These are phyloP conservation scores for Proteles cristata DNA, from an alignment of 2,113 vertebrate species.

Conservation along the genomic window DNA sequence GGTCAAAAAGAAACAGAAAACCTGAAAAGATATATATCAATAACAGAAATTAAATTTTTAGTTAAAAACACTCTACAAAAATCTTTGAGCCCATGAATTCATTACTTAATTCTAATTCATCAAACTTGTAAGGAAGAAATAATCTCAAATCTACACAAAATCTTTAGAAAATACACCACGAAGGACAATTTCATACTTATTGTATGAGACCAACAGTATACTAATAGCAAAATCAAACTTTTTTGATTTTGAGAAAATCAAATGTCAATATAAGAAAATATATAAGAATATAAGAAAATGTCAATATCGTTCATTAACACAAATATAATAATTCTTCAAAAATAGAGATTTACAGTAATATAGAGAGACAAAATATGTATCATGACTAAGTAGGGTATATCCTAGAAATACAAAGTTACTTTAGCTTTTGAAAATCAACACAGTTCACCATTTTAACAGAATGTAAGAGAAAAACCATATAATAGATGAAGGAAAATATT, in stretches of 20 bases:
- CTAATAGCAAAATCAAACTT: not conserved
- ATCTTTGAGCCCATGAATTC: not conserved
- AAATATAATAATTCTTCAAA: constrained; percentile 1
- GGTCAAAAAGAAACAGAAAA: not conserved
- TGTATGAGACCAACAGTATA: not conserved
- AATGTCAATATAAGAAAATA: not conserved
- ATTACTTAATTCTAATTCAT: not conserved
- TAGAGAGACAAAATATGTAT: not conserved
- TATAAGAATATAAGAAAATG: not conserved
- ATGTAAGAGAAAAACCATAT: not conserved
- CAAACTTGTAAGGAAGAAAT: not conserved
- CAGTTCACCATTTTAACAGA: not conserved
- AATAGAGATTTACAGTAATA: not conserved
- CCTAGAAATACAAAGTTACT: not conserved
- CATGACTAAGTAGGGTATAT: not conserved
- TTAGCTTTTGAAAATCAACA: not conserved
- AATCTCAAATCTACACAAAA: not conserved
- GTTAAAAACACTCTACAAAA: not conserved
- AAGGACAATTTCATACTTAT: not conserved
- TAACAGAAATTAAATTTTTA: not conserved
- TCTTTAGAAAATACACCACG: not conserved
- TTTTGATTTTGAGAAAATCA: too few species aligned
- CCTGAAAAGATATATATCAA: not conserved
- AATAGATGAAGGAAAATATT: not conserved
- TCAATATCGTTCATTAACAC: not conserved